phyloP scores from a whole-genome alignment of 2,888 invertebrate species.

The Phrixothrix hirtus region DNA sequence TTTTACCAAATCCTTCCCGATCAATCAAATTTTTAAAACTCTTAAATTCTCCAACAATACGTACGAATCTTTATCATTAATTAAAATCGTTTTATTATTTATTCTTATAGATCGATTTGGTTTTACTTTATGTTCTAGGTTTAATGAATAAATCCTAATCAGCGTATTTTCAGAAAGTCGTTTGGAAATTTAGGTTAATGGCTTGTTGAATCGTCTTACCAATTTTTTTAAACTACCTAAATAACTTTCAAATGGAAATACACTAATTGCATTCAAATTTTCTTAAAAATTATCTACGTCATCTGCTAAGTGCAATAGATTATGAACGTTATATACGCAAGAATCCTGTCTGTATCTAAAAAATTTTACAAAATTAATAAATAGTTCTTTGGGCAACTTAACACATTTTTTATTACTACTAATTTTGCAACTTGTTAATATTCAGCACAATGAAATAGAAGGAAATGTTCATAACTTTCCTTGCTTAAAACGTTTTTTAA shows the following conservation, averaged over 20 bases:
- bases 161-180: slow-evolving; percentile 5
- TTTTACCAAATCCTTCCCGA: too few species aligned
- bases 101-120: too few species aligned
- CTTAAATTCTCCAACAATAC: neutral
- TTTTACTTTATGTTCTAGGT: neutral
- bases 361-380: slow-evolving; percentile 3
- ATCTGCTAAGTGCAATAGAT: slow-evolving; percentile 30
- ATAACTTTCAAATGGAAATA: slow-evolving; percentile 18
- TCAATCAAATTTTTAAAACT: neutral
- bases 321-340: too few species aligned
- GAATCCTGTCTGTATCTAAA: too few species aligned
- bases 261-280: too few species aligned
- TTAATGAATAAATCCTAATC: neutral
- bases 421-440: slow-evolving; percentile 9
- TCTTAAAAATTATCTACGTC: slow-evolving; percentile 24
- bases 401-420: neutral
- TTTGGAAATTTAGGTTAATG: slow-evolving; percentile 7
- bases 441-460: slow-evolving; percentile 16
- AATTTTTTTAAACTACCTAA: slow-evolving; percentile 7
- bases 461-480: slow-evolving; percentile 22
- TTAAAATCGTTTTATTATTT: too few species aligned
- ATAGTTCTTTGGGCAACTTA: neutral
- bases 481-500: slow-evolving; percentile 8
- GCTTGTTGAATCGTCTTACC: slow-evolving; percentile 3
- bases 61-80: neutral